phyloP scores from a whole-genome alignment of 2,113 vertebrate genomes.

The Ictidomys tridecemlineatus region DNA sequence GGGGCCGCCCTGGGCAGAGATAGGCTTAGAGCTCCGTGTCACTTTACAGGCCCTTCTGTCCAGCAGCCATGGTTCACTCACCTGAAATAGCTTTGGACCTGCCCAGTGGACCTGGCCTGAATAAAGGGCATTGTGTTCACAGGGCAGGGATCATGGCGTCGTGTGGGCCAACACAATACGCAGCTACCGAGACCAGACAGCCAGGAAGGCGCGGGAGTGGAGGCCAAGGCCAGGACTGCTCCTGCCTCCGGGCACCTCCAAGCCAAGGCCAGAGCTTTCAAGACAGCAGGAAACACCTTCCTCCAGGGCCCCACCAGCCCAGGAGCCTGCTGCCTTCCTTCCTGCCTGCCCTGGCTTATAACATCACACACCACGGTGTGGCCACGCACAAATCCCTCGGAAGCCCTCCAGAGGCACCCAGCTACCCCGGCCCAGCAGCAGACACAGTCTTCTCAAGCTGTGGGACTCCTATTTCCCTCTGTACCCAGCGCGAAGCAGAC shows the following conservation, averaged over 20 bases:
- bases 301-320: neutral
- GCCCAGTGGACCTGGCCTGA: neutral
- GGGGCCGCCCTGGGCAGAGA: neutral
- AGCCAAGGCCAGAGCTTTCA: neutral
- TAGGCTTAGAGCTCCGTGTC: neutral
- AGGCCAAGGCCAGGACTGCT: accelerated
- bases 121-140: neutral
- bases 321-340: accelerated
- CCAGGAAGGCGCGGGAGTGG: neutral
- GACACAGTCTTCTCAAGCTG: accelerated
- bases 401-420: neutral
- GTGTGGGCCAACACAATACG: neutral
- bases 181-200: neutral
- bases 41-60: neutral
- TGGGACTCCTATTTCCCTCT: too few relatives aligned
- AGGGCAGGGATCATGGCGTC: neutral
- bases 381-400: neutral
- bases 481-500: neutral
- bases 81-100: neutral
- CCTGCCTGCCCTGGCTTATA: accelerated
- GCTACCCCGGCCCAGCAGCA: accelerated
- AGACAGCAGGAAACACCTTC: accelerated
- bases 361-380: neutral
- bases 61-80: neutral
- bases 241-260: neutral